Evolutionary conservation across 2,797 vertebrate genomes (phyloP), one percentile per base, ranked within the genome.

Genomic region (Allobates femoralis): DNA sequence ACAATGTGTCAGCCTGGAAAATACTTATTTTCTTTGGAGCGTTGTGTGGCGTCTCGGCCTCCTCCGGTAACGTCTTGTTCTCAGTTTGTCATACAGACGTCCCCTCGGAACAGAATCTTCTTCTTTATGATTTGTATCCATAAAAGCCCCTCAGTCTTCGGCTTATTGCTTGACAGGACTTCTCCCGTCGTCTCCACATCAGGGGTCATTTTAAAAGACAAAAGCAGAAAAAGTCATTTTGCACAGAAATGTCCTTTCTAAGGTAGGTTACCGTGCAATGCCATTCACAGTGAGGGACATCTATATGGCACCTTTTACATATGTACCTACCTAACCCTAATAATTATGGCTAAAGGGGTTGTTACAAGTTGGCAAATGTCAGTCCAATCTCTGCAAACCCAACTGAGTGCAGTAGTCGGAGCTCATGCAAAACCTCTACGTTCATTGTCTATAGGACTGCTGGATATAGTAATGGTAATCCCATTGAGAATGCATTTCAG

Each of bases 81-180:
- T 81, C 55, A 16, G 76, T 78, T 60, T 58, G 76, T 78, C 76
- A 78, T 78, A 78, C 76, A 41, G 28, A 78, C 16, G 76, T 78
- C 76, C 53, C 76, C 76, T 78, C 55, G 23, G 55, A 78, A 78
- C 76, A 78, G 34, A 37, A 58, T 60, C 60, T 78, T 58, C 30
- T 78, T 60, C 55, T 78, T 56, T 78, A 58, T 58, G 55, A 78
- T 78, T 60, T 78, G 76, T 37, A 78, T 34, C 53, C 55, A 60
- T 34, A 60, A 78, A 78, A 78, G 55, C 53, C 76, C 76, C 55
- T 78, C 76, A 60, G 41, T 58, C 76, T 78, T 78, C 53, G 7
- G 55, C n/a, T 34, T 55, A 30, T 21, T 30, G 19, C 23, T 58
- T 78, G 76, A 78, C 76, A 78, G 75, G 18, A 5, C 26, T 30